Evolutionary conservation across 2,888 invertebrate species (phyloP), one percentile per base, ranked within the genome.

Genomic region (Lysandra bellargus): DNA sequence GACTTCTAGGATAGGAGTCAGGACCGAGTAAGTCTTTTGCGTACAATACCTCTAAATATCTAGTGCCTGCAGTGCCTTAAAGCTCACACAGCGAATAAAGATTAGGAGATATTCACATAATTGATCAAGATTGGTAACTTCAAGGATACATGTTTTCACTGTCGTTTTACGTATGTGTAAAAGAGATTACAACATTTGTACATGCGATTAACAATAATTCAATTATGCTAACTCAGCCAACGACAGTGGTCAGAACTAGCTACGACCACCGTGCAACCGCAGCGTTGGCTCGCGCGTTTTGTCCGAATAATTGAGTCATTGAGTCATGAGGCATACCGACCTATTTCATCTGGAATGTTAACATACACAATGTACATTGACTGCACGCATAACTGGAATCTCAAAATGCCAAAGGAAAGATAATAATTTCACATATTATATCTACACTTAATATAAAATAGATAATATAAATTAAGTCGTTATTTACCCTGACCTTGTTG

Each of bases 291-390:
- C 40, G 1, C 44, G 23, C 23, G n/a, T n/a, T 44, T 44, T n/a
- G 44, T 44, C 44, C 5, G 74, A 44, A 74, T 74, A 44, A 74
- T 74, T 74, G n/a, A n/a, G n/a, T n/a, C n/a, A n/a, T n/a, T n/a
- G n/a, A n/a, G n/a, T 44, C n/a, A 44, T 44, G 69, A 69, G 64
- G 30, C 23, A 69, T 37, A 4, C 12, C 33, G 1, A 14, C 40
- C 9, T 44, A 44, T 74, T 44, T 74, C 44, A 44, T 44, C 7
- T 74, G 44, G 44, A 44, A 74, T 74, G 74, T 37, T 74, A 30
- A 44, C 23, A 74, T 23, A 30, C 4, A 64, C 30, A 30, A 2
- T 61, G 7, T 61, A 61, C 12, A 64, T 64, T 12, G 9, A 4
- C 12, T 64, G 30, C 12, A 64, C 12, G 12, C 64, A 64, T 64